Base-by-base conservation (phyloP, 2,888 invertebrate species). In the Saturnia japonica region DNA sequence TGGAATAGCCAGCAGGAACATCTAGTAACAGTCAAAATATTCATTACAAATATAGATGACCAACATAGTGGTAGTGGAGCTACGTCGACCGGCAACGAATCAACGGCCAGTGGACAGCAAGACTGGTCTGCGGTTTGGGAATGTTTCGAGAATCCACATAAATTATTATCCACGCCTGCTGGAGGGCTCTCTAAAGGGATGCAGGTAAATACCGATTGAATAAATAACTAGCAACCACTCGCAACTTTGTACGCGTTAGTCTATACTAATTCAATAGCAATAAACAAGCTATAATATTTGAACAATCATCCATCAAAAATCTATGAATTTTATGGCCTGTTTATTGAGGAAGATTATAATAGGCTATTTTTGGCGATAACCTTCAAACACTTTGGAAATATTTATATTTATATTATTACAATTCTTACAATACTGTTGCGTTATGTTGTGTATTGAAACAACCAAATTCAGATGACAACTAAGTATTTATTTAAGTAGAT, bases 41-140 rank as follows among this genome's bases (percentile, higher is more conserved):
- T 4, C 3, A 71, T 68, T 71, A 72, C 34, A 68, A 40, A 47
- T 43, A 25, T 71, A 93, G 94, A 94, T 68, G 94, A 94, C 12
- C 81, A 82, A n/a, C 88, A 87, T 72, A 78, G 78, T 0, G 86
- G 87, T 6, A 92, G 91, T 71, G 93, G 90, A 0, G 87, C 91
- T 0, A 90, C 91, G 22, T 94, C 94, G 0, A 93, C 93, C 0
- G 86, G 89, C 69, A 93, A 92, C 68, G 95, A 95, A 76, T 93
- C 91, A 0, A 94, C 94, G 0, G 90, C 94, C 0, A 91, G 94
- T 72, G 91, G 95, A 0, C 96, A 96, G 77, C 97, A 97, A 77
- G 98, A 98, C 86, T 98, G 98, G 98, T 96, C 96, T 14, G 95
- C 97, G 42, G 95, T 97, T 14, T 97, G 97, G 96, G 97, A 97